phyloP scores from a whole-genome alignment of 2,888 invertebrate species.

The Portevinia maculata region DNA sequence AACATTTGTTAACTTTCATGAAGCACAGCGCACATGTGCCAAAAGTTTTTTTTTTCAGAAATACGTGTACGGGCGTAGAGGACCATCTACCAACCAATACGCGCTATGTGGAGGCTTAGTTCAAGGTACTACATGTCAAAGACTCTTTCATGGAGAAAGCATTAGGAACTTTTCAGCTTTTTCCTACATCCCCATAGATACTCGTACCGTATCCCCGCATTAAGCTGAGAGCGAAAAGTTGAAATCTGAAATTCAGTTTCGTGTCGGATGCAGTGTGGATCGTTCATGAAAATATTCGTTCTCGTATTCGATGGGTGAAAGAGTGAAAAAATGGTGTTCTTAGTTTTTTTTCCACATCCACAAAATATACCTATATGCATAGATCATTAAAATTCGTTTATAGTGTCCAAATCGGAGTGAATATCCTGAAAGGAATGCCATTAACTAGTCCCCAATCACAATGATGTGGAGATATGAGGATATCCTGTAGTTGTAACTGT shows the following conservation, averaged over 20 bases:
- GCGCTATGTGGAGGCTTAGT: constrained; percentile 68
- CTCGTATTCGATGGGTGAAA: constrained; percentile 57
- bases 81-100: constrained; percentile 45
- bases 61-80: constrained; percentile 19
- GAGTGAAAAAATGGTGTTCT: constrained; percentile 67
- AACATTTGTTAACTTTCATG: constrained; percentile 26
- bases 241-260: constrained; percentile 82
- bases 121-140: constrained; percentile 74
- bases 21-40: constrained; percentile 65
- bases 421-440: background rate
- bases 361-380: constrained; percentile 5
- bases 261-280: constrained; percentile 82
- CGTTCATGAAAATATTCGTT: constrained; percentile 78
- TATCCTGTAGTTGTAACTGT: constrained; percentile 21
- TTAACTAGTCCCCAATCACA: background rate
- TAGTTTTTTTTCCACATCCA: constrained; percentile 21
- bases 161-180: constrained; percentile 50
- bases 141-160: constrained; percentile 55
- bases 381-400: background rate
- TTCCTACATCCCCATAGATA: constrained; percentile 38
- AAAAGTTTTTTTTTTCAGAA: constrained; percentile 46
- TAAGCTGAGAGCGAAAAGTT: constrained; percentile 75
- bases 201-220: constrained; percentile 61
- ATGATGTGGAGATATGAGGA: background rate
- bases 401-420: constrained; percentile 1